Percentiles rank a stretch among this genome's conserved stretches.
These are phyloP conservation scores for Todus mexicanus DNA, from an alignment of 2,797 vertebrate genomes.

Conservation along the genomic window DNA sequence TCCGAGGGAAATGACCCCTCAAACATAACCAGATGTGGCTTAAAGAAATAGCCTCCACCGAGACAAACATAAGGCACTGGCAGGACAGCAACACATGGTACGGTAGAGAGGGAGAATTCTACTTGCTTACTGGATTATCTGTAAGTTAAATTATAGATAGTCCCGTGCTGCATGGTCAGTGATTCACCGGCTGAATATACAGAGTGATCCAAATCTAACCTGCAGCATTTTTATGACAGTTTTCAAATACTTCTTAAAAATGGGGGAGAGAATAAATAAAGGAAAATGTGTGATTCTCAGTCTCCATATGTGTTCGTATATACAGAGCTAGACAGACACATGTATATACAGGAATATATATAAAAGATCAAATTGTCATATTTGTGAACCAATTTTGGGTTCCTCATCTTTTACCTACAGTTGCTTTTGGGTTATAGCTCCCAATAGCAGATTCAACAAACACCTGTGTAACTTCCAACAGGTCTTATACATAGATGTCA, in stretches of 20 bases:
- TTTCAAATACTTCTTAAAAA: background rate
- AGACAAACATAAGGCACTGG: background rate
- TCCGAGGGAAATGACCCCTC: background rate
- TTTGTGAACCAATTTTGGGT: background rate
- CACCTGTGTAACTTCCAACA: background rate
- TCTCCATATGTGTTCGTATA: background rate
- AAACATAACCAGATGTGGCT: rapidly evolving
- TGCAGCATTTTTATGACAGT: background rate
- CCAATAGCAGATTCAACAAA: background rate
- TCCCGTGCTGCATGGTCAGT: background rate
- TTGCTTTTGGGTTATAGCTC: background rate
- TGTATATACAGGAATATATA: background rate
- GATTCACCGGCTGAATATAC: background rate
- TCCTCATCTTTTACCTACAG: background rate
- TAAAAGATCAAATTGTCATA: background rate
- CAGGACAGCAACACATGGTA: background rate
- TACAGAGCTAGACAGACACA: background rate
- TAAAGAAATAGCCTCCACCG: background rate
- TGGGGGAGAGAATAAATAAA: background rate
- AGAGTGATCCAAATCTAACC: background rate
- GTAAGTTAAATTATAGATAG: background rate
- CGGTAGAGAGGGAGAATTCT: background rate
- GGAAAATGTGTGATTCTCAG: background rate
- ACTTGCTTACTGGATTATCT: background rate
- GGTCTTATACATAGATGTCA: rapidly evolving